Conservation (phyloP, 2,888 invertebrate species). For the Monochamus alternatus region DNA sequence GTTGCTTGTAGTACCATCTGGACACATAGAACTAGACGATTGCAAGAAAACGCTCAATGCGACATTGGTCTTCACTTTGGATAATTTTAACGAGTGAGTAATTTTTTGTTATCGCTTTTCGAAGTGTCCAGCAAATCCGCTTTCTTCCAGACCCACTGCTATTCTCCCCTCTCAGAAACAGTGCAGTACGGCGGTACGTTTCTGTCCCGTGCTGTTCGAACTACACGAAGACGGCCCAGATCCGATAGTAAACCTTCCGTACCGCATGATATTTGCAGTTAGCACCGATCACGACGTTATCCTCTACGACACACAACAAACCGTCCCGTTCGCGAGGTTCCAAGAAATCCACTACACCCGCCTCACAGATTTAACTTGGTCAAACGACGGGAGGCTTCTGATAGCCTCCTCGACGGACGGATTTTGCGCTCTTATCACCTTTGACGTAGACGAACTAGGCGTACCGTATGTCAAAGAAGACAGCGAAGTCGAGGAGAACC, state of each 20-base stretch:
- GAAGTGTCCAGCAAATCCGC: background rate
- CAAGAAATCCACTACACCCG: constrained; percentile 93
- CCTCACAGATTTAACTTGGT: constrained; percentile 92
- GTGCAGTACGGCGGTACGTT: constrained; percentile 87
- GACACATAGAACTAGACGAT: constrained; percentile 83
- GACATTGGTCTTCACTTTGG: constrained; percentile 66
- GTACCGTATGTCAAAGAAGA: constrained; percentile 71
- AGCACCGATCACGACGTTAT: constrained; percentile 90
- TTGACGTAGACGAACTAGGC: constrained; percentile 83
- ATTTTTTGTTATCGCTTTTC: constrained; percentile 20
- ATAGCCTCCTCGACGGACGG: constrained; percentile 92
- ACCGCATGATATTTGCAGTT: constrained; percentile 92
- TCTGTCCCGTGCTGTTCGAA: constrained; percentile 84
- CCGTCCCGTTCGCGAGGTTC: constrained; percentile 84
- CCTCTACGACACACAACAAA: constrained; percentile 91
- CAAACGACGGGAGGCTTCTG: constrained; percentile 83
- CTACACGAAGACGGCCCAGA: constrained; percentile 74
- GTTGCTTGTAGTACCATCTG: constrained; percentile 92
- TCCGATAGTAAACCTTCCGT: constrained; percentile 77
- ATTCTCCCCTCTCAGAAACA: constrained; percentile 86
- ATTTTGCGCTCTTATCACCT: constrained; percentile 89
- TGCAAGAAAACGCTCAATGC: constrained; percentile 73
- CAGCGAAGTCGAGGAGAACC: constrained; percentile 64
- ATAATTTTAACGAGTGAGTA: constrained; percentile 64
- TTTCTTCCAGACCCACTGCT: constrained; percentile 79